Percentiles rank a stretch among this genome's conserved stretches.
Evolutionary conservation across 2,888 invertebrate genomes (phyloP).

Genomic region (Sialis fuliginosa): DNA sequence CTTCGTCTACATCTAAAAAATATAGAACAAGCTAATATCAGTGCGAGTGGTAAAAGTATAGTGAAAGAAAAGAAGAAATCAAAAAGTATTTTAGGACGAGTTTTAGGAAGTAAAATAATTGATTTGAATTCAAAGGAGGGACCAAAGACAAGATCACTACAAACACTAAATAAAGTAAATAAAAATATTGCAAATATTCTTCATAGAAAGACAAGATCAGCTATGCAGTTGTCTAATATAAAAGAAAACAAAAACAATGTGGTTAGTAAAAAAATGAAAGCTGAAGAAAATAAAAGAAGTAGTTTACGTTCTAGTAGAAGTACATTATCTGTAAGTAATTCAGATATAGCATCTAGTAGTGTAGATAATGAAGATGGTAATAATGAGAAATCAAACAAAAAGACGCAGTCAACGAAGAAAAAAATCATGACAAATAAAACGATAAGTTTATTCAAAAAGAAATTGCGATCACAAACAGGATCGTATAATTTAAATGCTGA

Average conservation of each 20-base stretch:
- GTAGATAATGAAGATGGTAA: too few relatives aligned
- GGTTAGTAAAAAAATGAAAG: not conserved
- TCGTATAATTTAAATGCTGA: too few relatives aligned
- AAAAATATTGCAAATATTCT: slow-evolving; percentile 1
- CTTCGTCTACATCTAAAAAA: not conserved
- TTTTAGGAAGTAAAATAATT: slow-evolving; percentile 20
- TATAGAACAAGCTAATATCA: not conserved
- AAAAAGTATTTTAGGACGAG: slow-evolving; percentile 11
- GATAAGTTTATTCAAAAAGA: too few relatives aligned
- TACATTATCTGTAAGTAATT: too few relatives aligned
- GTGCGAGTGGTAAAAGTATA: not conserved
- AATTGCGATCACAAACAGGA: too few relatives aligned
- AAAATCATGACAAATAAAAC: too few relatives aligned
- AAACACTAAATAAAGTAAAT: slow-evolving; percentile 2
- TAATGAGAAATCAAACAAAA: too few relatives aligned
- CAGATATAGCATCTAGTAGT: too few relatives aligned
- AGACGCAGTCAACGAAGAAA: too few relatives aligned
- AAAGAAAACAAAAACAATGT: not conserved
- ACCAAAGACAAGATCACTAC: slow-evolving; percentile 13
- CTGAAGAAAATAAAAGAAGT: not conserved
- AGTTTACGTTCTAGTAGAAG: too few relatives aligned
- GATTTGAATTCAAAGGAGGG: slow-evolving; percentile 18
- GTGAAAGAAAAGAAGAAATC: not conserved
- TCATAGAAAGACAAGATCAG: not conserved
- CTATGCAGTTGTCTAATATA: not conserved